Conservation (phyloP, 2,888 invertebrate genomes). For the Machimus rusticus region DNA sequence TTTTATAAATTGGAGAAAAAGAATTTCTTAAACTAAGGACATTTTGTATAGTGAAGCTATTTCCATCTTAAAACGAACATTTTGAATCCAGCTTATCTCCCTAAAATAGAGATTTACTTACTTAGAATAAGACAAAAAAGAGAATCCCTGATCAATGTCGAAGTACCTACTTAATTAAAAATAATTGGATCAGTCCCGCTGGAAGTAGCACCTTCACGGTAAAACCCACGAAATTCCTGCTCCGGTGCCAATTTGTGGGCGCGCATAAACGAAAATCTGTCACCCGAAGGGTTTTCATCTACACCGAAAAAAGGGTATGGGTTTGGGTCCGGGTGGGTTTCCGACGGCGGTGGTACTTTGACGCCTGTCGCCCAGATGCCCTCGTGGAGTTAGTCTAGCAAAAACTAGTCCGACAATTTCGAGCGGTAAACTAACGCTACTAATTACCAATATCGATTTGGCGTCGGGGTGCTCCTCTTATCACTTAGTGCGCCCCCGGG, state of each 20-base stretch:
- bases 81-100: not conserved
- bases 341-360: not conserved
- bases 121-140: not conserved
- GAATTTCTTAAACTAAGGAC: not conserved
- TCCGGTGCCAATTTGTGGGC: not conserved
- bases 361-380: not conserved
- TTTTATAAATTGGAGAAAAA: not conserved
- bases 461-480: not conserved
- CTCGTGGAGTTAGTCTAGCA: not conserved
- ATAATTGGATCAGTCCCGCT: not conserved
- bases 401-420: not conserved
- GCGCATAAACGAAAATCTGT: not conserved
- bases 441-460: constrained; percentile 17
- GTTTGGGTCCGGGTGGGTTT: not conserved
- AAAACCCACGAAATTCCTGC: not conserved
- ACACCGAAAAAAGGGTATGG: not conserved
- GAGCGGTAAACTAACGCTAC: not conserved
- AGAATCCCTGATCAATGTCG: not conserved
- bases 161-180: not conserved
- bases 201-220: not conserved
- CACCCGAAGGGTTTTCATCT: not conserved
- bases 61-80: not conserved
- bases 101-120: not conserved
- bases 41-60: not conserved
- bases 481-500: not conserved